Base-by-base conservation (phyloP, 2,113 vertebrate species). In the Melospiza melodia region DNA sequence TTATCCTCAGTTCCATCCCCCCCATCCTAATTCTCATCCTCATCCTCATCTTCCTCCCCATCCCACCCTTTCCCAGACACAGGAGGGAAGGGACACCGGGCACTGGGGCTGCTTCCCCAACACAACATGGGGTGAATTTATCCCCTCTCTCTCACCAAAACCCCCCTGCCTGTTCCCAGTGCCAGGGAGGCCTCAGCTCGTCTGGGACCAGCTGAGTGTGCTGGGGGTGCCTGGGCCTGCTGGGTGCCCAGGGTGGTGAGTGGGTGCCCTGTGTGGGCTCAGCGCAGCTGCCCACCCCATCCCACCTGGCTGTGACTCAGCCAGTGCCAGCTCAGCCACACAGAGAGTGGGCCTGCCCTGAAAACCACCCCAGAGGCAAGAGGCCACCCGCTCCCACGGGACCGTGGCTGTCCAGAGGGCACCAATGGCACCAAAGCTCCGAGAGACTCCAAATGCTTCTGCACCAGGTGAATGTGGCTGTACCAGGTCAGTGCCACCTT, bases 121-220 rank as follows among this genome's bases (percentile, higher is more conserved):
- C 37, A 8, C 2, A 0, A 1, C 24, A 23, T 9, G 4, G 0
- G 19, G 14, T 37, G 85, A 93, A 94, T 97, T 95, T 69, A 94
- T 84, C 84, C 84, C 95, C 4, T 97, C 97, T 89, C 91, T 87
- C 65, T 97, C 92, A 1, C 94, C 69, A 16, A 96, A 97, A 39
- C 90, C 68, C 1, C 96, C 89, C 85, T 80, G 41, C 94, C 97
- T 74, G 93, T 97, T 96, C 97, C 97, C 51, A 90, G 92, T 31
- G 28, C 44, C 27, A 27, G 54, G 86, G 95, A 97, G 76, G 94
- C 78, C 84, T 87, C 83, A 5, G 94, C 33, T 96, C 69, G 2
- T 52, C 44, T 30, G 87, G 92, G 85, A 93, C 92, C 43, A 71
- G 89, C 62, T 49, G 68, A 41, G 87, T 87, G 76, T 97, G 72